phyloP scores from a whole-genome alignment of 2,797 vertebrate genomes.

The Tachyglossus aculeatus region DNA sequence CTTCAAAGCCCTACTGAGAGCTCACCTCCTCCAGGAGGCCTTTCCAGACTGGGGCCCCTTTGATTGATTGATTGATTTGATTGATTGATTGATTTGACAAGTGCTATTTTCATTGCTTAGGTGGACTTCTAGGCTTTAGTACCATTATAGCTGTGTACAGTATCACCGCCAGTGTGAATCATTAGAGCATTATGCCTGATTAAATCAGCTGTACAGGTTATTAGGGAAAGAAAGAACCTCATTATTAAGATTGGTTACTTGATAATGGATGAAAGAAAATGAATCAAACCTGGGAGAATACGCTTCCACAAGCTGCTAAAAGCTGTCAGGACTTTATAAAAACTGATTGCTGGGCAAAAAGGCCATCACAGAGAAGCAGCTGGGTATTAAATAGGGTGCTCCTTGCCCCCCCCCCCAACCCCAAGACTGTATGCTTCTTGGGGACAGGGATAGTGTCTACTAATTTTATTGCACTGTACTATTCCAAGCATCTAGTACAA shows the following conservation, averaged over 20 bases:
- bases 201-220: slow-evolving; percentile 32
- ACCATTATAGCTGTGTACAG: slow-evolving; percentile 40
- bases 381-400: too few relatives aligned
- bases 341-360: slow-evolving; percentile 11
- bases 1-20: too few relatives aligned
- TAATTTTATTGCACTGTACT: too few relatives aligned
- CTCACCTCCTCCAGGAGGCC: too few relatives aligned
- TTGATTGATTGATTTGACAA: slow-evolving; percentile 37
- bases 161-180: slow-evolving; percentile 15
- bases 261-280: slow-evolving; percentile 32
- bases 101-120: slow-evolving; percentile 42
- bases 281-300: slow-evolving; percentile 27
- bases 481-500: too few relatives aligned
- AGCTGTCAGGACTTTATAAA: slow-evolving; percentile 27
- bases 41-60: too few relatives aligned
- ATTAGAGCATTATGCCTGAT: slow-evolving; percentile 44
- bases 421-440: too few relatives aligned
- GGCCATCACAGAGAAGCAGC: neutral
- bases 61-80: too few relatives aligned
- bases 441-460: too few relatives aligned
- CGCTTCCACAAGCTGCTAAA: slow-evolving; percentile 25
- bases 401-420: too few relatives aligned
- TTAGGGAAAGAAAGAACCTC: slow-evolving; percentile 34
- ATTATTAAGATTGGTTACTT: slow-evolving; percentile 30
- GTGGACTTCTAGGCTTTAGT: slow-evolving; percentile 37